Evolutionary conservation across 1,140 invertebrate genomes (phyloP).

Genomic region (Bombus polaris): DNA sequence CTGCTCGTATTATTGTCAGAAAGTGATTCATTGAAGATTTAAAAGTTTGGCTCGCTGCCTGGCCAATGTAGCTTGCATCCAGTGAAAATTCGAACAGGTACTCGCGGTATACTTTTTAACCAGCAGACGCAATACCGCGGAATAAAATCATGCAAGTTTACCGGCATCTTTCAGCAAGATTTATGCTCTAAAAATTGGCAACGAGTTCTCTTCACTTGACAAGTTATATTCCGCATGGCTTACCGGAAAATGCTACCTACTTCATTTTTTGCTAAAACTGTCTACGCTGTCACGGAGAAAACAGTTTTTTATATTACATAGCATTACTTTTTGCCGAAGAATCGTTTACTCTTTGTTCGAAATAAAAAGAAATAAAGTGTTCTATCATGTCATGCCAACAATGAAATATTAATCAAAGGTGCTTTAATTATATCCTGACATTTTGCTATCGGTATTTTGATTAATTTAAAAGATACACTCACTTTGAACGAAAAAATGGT

Average conservation of each 20-base stretch:
- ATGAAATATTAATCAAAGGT: too few species aligned
- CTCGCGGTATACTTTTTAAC: conserved; percentile 14
- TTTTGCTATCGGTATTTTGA: too few species aligned
- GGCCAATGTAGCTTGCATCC: conserved; percentile 1
- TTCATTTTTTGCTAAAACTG: neutral
- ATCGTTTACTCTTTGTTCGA: too few species aligned
- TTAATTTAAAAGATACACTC: too few species aligned
- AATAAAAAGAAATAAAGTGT: too few species aligned
- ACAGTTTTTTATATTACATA: neutral
- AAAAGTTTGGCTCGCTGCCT: conserved; percentile 39
- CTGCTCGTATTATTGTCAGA: neutral
- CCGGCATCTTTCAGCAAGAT: conserved; percentile 11
- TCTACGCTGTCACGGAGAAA: neutral
- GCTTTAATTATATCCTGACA: too few species aligned
- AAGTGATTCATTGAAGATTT: conserved; percentile 35
- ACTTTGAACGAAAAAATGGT: too few species aligned
- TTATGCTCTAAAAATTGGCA: conserved; percentile 37
- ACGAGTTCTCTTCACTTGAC: neutral
- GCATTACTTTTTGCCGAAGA: neutral
- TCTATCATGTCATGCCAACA: too few species aligned
- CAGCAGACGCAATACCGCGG: neutral
- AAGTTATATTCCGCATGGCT: neutral
- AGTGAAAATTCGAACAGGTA: conserved; percentile 18
- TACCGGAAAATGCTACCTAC: neutral
- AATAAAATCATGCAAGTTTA: conserved; percentile 32